Evolutionary conservation across 2,888 invertebrate genomes (phyloP).

Genomic region (Trypoxylon attenuatum): DNA sequence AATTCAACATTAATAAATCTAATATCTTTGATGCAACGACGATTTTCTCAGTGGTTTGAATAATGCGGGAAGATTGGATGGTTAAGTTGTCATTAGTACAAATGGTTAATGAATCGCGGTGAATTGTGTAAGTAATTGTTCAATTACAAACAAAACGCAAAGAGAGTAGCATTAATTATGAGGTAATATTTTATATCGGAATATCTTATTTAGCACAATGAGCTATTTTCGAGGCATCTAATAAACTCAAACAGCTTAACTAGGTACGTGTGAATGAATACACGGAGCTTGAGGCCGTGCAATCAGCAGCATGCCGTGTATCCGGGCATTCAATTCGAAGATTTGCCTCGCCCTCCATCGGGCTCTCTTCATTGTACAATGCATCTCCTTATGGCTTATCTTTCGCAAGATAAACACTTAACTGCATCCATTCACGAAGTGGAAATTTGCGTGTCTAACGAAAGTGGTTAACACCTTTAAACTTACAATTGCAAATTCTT

Average conservation of each 20-base stretch:
- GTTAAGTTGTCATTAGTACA: neutral
- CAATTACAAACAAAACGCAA: too few species aligned
- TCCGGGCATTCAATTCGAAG: constrained; percentile 68
- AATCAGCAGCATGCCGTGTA: constrained; percentile 63
- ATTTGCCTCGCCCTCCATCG: constrained; percentile 37
- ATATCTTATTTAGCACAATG: constrained; percentile 5
- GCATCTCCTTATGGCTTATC: constrained; percentile 8
- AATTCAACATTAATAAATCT: too few species aligned
- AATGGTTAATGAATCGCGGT: neutral
- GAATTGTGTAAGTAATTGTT: too few species aligned
- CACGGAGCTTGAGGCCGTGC: constrained; percentile 42
- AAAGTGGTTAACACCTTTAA: neutral
- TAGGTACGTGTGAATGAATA: constrained; percentile 42
- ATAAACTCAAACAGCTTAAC: constrained; percentile 14
- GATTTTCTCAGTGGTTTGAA: neutral
- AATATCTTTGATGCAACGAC: too few species aligned
- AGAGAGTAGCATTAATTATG: neutral
- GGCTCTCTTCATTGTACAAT: constrained; percentile 33
- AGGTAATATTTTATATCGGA: neutral
- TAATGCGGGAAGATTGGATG: neutral
- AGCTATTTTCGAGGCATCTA: constrained; percentile 24
- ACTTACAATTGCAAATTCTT: too few species aligned
- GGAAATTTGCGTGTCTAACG: too few species aligned
- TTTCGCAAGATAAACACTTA: constrained; percentile 31
- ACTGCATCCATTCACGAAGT: neutral